Evolutionary conservation across 2,113 vertebrate species (phyloP), one percentile per base, ranked within the genome.

Genomic region (Pagrus major): DNA sequence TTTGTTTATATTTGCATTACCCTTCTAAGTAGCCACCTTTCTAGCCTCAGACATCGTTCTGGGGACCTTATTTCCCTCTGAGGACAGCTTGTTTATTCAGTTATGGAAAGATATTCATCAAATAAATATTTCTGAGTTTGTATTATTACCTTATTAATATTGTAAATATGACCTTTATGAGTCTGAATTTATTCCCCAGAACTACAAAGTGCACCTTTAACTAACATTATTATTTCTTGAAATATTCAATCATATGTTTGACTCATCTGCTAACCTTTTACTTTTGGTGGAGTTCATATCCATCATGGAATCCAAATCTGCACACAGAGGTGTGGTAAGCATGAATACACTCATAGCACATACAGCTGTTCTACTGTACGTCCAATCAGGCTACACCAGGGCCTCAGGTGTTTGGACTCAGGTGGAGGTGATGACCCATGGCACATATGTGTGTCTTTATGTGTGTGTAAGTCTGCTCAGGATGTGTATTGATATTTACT

Each of bases 361-460:
- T 63, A 41, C 64, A 78, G 42, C 23, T 76, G 72, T 58, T 69
- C 42, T 33, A 9, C 61, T 76, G 70, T 63, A 35, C 29, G 16
- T 80, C 67, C 23, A 27, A 41, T 76, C n/a, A 39, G 58, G 9
- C n/a, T 12, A 8, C 10, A 65, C 5, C 18, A 47, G 23, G 39
- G 75, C 21, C 79, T 78, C 79, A 85, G 86, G 65, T 91, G 86
- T 41, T 71, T 35, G 64, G 66, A 5, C 77, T 76, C 77, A 87
- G 81, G 58, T 89, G 88, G 71, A 79, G 61, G 71, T 78, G 85
- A 85, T 78, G 85, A 86, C 23, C 83, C 79, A 25, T 73, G 71
- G 16, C 46, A 35, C 39, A 37, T 44, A 37, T 16, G 58, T 69
- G 65, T 84, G 66, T 56, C 61, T 51, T 41, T 31, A 46, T 58